Conservation (phyloP, 2,113 vertebrate genomes). For the Meles meles region DNA sequence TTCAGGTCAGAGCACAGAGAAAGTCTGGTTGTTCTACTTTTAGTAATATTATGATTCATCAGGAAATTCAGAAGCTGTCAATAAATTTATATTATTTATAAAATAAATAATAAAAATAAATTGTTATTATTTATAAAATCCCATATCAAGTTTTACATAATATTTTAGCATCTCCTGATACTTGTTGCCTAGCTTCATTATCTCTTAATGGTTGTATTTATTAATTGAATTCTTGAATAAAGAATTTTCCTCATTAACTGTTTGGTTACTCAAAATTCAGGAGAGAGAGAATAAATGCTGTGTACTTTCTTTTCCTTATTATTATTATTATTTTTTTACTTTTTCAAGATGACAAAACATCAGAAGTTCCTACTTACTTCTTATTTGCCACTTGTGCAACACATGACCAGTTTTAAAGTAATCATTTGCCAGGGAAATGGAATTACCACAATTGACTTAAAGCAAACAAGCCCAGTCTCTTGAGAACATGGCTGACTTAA, state of each 20-base stretch:
- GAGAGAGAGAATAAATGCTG: neutral
- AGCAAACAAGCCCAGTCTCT: neutral
- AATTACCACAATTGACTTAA: neutral
- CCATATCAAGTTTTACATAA: neutral
- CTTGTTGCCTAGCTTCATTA: neutral
- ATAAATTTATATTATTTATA: neutral
- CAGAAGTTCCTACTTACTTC: neutral
- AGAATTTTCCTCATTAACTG: neutral
- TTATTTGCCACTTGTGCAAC: neutral
- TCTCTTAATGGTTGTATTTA: neutral
- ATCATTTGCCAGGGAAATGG: neutral
- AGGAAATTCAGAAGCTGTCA: neutral
- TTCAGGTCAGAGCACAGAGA: neutral
- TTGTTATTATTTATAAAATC: neutral
- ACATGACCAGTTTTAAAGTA: neutral
- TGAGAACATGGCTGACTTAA: neutral
- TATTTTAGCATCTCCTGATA: neutral
- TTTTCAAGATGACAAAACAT: neutral
- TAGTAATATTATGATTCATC: neutral
- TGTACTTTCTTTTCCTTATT: neutral
- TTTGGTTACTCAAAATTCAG: neutral
- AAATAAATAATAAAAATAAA: neutral
- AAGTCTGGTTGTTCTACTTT: neutral
- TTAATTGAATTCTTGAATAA: slow-evolving; percentile 21
- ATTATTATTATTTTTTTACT: neutral